Percentiles rank a stretch among this genome's conserved stretches.
phyloP scores from a whole-genome alignment of 2,113 vertebrate genomes.

The Oceanodroma tethys region DNA sequence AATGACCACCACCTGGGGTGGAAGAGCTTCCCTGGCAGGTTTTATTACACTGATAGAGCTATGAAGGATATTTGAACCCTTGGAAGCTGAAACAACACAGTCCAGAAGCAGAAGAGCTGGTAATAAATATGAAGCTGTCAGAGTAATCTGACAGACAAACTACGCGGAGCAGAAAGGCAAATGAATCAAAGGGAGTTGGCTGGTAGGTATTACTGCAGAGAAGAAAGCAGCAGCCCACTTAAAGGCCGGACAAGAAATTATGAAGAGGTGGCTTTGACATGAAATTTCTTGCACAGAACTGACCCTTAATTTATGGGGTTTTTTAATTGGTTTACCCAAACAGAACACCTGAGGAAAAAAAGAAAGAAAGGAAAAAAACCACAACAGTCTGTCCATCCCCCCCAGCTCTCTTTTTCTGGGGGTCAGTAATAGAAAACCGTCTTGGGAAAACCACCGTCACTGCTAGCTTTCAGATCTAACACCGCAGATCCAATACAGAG shows the following conservation, averaged over 20 bases:
- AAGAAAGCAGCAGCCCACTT: not conserved
- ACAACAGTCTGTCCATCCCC: rapidly evolving
- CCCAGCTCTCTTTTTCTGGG: rapidly evolving
- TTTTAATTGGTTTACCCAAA: not conserved
- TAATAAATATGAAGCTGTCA: not conserved
- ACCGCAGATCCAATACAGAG: not conserved
- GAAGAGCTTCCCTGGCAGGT: not conserved
- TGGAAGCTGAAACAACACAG: not conserved
- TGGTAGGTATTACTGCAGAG: not conserved
- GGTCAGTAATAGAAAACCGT: not conserved
- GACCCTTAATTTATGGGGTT: rapidly evolving
- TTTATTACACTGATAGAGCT: not conserved
- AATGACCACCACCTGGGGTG: rapidly evolving
- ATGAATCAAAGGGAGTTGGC: not conserved
- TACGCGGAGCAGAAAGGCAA: not conserved
- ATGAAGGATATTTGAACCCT: not conserved
- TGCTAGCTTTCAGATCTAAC: not conserved
- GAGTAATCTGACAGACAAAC: not conserved
- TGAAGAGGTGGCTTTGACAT: not conserved
- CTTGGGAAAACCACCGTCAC: not conserved
- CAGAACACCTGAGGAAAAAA: rapidly evolving
- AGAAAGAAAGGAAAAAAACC: rapidly evolving
- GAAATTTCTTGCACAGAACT: not conserved
- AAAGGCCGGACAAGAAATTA: not conserved
- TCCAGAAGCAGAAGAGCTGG: not conserved